These are phyloP conservation scores for Acrossocheilus wenchowensis DNA, from an alignment of 2,797 vertebrate genomes.

Conservation along the genomic window DNA sequence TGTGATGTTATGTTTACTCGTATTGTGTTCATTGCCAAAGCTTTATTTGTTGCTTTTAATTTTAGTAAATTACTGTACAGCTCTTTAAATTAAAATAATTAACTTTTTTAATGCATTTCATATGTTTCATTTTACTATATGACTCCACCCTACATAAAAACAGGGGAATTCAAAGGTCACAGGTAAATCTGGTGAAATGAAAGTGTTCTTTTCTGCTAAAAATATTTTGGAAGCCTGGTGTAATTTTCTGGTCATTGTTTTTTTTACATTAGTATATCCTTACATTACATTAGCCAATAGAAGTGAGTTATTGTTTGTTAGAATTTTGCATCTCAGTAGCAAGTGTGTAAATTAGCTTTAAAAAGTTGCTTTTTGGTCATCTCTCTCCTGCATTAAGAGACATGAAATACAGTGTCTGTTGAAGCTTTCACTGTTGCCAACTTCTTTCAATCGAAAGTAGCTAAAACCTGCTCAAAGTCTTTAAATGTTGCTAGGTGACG, in stretches of 20 bases:
- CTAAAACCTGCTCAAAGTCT: neutral
- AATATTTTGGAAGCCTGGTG: neutral
- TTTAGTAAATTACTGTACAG: neutral
- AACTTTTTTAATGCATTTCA: neutral
- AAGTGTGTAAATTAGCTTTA: no score
- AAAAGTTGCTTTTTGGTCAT: no score
- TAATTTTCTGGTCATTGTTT: neutral
- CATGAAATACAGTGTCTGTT: no score
- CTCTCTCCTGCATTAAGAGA: neutral
- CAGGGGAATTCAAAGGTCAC: neutral
- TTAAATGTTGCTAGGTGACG: no score
- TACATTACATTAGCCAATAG: no score
- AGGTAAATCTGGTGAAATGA: neutral
- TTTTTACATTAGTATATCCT: neutral
- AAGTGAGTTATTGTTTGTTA: no score
- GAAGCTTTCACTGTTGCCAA: no score
- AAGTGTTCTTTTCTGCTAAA: neutral
- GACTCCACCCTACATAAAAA: neutral
- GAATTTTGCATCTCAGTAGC: no score
- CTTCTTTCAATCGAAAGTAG: neutral
- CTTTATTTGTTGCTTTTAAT: constrained; percentile 4
- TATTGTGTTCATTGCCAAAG: neutral
- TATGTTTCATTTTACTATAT: neutral
- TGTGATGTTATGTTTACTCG: neutral
- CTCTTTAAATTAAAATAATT: neutral